Conservation (phyloP, 1,140 invertebrate genomes). For the Brachionus rotundiformis region DNA sequence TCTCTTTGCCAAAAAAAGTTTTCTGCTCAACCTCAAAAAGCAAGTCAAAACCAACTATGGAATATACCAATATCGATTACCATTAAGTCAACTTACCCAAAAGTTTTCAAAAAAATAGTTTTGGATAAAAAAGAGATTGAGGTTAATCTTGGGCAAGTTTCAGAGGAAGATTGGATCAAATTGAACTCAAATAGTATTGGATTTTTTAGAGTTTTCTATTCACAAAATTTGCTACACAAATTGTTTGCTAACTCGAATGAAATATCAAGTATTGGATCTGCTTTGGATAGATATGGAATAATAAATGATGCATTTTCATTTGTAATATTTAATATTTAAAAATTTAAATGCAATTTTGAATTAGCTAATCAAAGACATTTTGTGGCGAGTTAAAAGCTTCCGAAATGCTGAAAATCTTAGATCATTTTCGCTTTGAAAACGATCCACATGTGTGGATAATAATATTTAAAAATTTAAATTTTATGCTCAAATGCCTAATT, state of each 20-base stretch:
- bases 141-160: not conserved
- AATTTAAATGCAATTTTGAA: too few relatives aligned
- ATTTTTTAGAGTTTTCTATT: slow-evolving; percentile 34
- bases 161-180: slow-evolving; percentile 47
- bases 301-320: slow-evolving; percentile 44
- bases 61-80: slow-evolving; percentile 72
- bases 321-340: slow-evolving; percentile 17
- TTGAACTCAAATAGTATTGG: slow-evolving; percentile 33
- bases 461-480: slow-evolving; percentile 32
- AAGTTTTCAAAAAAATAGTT: not conserved
- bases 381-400: not conserved
- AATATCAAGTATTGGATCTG: not conserved
- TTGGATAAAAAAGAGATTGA: not conserved
- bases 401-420: slow-evolving; percentile 59
- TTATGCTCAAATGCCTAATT: not conserved
- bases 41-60: slow-evolving; percentile 67
- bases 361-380: too few relatives aligned
- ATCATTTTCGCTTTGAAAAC: not conserved
- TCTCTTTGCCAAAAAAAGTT: not conserved
- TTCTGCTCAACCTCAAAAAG: slow-evolving; percentile 46
- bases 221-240: not conserved
- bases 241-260: not conserved
- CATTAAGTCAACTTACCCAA: not conserved
- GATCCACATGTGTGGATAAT: slow-evolving; percentile 27
- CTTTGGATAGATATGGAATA: slow-evolving; percentile 35